Percentiles rank a stretch among this genome's conserved stretches.
Conservation (phyloP, 2,888 invertebrate genomes). For the Acleris sparsana region DNA sequence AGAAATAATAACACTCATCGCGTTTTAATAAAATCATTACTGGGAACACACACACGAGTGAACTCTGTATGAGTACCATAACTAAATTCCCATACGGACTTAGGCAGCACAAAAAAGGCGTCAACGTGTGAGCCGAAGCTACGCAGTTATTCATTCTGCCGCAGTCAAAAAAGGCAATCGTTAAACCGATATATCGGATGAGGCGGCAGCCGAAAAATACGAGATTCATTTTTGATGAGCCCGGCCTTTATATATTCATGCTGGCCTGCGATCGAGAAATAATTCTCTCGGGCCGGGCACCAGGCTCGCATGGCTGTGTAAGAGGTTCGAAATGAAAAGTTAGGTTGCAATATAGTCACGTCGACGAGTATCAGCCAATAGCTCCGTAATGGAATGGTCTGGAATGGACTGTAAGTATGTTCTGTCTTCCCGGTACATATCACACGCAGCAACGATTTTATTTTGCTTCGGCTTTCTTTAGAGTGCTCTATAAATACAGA, state of each 20-base stretch:
- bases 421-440: slow-evolving; percentile 17
- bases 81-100: too few relatives aligned
- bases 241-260: slow-evolving; percentile 56
- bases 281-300: slow-evolving; percentile 44
- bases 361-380: slow-evolving; percentile 18
- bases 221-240: slow-evolving; percentile 59
- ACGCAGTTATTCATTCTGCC: slow-evolving; percentile 30
- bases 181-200: slow-evolving; percentile 43
- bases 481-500: slow-evolving; percentile 27
- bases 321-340: slow-evolving; percentile 33
- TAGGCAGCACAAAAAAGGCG: slow-evolving; percentile 20
- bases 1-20: too few relatives aligned
- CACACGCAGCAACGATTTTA: slow-evolving; percentile 23
- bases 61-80: too few relatives aligned
- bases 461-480: slow-evolving; percentile 22
- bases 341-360: slow-evolving; percentile 8
- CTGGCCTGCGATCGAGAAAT: slow-evolving; percentile 55
- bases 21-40: too few relatives aligned
- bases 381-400: slow-evolving; percentile 3
- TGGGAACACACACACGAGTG: too few relatives aligned
- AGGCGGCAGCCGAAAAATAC: slow-evolving; percentile 48
- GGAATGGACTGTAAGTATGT: slow-evolving; percentile 23
- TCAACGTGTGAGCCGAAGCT: slow-evolving; percentile 6
- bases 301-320: slow-evolving; percentile 17
- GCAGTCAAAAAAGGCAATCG: slow-evolving; percentile 38